phyloP scores from a whole-genome alignment of 1,140 invertebrate genomes.

The Phymorhynchus buccinoides region DNA sequence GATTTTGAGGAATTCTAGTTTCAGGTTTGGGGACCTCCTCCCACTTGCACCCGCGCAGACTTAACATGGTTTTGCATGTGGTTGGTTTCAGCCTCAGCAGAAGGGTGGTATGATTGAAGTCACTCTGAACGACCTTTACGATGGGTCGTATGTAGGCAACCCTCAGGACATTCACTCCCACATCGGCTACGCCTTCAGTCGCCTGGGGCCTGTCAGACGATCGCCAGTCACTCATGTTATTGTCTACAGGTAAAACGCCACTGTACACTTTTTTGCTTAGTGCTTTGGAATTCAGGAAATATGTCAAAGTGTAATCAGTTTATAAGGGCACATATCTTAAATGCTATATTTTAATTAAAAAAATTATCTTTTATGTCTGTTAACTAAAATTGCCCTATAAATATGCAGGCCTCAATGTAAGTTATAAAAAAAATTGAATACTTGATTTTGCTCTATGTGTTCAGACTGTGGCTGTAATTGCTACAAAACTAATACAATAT shows the following conservation, averaged over 20 bases:
- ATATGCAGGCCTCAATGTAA: not conserved
- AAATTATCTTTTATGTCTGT: not conserved
- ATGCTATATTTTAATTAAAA: not conserved
- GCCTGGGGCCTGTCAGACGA: constrained; percentile 87
- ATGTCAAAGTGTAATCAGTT: not conserved
- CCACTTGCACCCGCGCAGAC: too few relatives aligned
- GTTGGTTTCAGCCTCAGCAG: constrained; percentile 76
- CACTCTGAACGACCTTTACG: constrained; percentile 94
- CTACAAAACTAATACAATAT: too few relatives aligned
- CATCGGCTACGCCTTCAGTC: constrained; percentile 79
- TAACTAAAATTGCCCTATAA: not conserved
- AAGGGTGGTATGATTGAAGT: constrained; percentile 93
- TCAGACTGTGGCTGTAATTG: too few relatives aligned
- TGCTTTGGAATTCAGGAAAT: too few relatives aligned
- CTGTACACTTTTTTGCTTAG: too few relatives aligned
- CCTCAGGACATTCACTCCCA: constrained; percentile 88
- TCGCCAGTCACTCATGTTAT: constrained; percentile 91
- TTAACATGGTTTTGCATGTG: not conserved
- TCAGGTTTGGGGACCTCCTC: too few relatives aligned
- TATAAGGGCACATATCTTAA: not conserved
- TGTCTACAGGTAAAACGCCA: constrained; percentile 80
- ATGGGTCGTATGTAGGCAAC: constrained; percentile 95
- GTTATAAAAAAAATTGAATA: too few relatives aligned
- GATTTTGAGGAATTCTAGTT: too few relatives aligned
- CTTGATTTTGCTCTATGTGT: too few relatives aligned